Evolutionary conservation across 2,888 invertebrate genomes (phyloP), one percentile per base, ranked within the genome.

Genomic region (Euproctis similis): DNA sequence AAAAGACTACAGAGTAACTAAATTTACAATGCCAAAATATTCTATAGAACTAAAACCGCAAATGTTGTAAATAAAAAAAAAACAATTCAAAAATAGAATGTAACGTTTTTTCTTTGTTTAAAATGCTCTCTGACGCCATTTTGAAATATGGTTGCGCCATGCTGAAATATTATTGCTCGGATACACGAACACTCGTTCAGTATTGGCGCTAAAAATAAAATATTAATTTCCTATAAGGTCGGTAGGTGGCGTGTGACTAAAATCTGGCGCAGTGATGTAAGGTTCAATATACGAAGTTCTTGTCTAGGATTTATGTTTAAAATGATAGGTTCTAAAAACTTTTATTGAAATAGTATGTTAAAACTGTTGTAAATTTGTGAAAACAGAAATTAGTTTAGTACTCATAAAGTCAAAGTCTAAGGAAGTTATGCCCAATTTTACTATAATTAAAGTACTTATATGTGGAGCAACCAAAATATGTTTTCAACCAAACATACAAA

Each of bases 161-260:
- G n/a, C n/a, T n/a, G n/a, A n/a, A 55, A 62, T 62, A 63, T 63
- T 68, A 76, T 73, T 59, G 73, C 65, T 44, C 40, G 46, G 48
- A 41, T 57, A 61, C 75, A 73, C 71, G 75, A 70, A 72, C 53
- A 53, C 54, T 50, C 48, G 53, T 40, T 47, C 46, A 40, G 49
- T 60, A 58, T 65, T 53, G 59, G 53, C 34, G 56, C 73, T 76
- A 74, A 69, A 78, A 77, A 77, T 78, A 76, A 74, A 74, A 72
- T 68, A 69, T 75, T 76, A 75, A 78, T 77, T 77, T 71, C 66
- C 74, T 64, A 59, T 69, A 59, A 63, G 59, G 64, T 61, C 43
- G 58, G 44, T 50, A 58, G 55, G 62, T 66, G 64, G 67, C 58
- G 56, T 58, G n/a, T n/a, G 57, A 45, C 49, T 59, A 57, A 57